Base-by-base conservation (phyloP, 1,140 invertebrate genomes). In the Condylostylus longicornis region DNA sequence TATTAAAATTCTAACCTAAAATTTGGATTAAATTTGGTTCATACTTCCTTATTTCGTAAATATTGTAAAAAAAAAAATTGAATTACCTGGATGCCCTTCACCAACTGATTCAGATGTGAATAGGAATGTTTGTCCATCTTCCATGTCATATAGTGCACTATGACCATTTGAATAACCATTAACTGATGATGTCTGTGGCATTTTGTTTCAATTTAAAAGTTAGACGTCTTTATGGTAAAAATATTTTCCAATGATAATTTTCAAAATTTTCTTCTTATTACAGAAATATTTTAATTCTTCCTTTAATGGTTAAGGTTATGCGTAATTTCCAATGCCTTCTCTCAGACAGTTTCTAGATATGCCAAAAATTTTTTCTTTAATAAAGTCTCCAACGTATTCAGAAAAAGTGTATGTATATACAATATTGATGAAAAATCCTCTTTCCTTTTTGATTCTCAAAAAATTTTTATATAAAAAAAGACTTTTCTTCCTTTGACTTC, bases 91-190 rank as follows among this genome's bases (percentile, higher is more conserved):
- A 71, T 98, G 94, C 51, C 94, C 94, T 69, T 98, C 95, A 51
- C 93, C 93, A 36, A 98, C 95, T 33, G 91, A 97, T 71, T 98
- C 95, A 17, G 93, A 97, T 32, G 94, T 97, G 66, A 98, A 98
- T 20, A 98, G 73, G 65, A 98, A 98, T 48, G 79, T 75, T 49
- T 84, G 82, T 52, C 77, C 79, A 62, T 86, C 78, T 52, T 79
- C 76, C 58, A 83, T 74, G 55, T 85, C 82, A 59, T 72, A 75
- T 35, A 48, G 53, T 18, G 67, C 64, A 44, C 67, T 65, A 54
- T 68, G 66, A 44, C 81, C 80, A 63, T 83, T 82, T 45, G 67
- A 67, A 58, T 75, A 78, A 61, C 79, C 79, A 67, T 82, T 83
- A 17, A 27, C 14, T n/a, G 32, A 19, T 18, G 39, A 30, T 29